Conservation (phyloP, 2,888 invertebrate species). For the Hypsopygia costalis region DNA sequence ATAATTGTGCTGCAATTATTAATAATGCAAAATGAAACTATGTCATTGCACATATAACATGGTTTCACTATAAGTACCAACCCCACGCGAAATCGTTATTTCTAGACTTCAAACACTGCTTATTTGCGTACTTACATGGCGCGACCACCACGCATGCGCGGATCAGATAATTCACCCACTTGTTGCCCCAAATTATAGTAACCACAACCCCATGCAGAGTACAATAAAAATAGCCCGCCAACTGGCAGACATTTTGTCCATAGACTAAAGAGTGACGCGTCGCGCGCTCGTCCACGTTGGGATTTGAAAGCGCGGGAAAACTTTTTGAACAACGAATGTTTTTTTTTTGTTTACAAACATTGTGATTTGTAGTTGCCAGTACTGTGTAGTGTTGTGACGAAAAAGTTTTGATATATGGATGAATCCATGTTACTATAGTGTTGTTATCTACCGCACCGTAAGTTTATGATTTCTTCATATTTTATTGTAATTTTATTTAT, state of each 20-base stretch:
- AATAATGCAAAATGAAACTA: constrained; percentile 1
- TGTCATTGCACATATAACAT: constrained; percentile 20
- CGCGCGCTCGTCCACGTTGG: constrained; percentile 36
- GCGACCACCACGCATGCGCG: constrained; percentile 77
- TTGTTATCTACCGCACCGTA: too few species aligned
- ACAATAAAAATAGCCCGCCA: constrained; percentile 54
- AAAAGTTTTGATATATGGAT: too few species aligned
- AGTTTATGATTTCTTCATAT: too few species aligned
- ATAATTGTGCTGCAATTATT: too few species aligned
- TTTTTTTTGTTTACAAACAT: constrained; percentile 1
- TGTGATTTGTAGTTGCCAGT: too few species aligned
- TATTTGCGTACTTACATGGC: constrained; percentile 54
- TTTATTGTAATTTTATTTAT: too few species aligned
- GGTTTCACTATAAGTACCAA: constrained; percentile 27
- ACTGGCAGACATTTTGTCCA: constrained; percentile 48
- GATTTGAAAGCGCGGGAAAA: constrained; percentile 44
- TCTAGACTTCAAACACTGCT: constrained; percentile 42
- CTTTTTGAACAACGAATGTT: constrained; percentile 15
- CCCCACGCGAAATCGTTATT: constrained; percentile 65
- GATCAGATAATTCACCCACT: constrained; percentile 64
- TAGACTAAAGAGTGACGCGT: constrained; percentile 53
- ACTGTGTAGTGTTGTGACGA: not conserved
- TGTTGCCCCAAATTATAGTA: constrained; percentile 68
- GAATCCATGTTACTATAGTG: too few species aligned
- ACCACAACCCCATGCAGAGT: constrained; percentile 71